Conservation (phyloP, 2,888 invertebrate species). For the Hofmannophila pseudospretella region DNA sequence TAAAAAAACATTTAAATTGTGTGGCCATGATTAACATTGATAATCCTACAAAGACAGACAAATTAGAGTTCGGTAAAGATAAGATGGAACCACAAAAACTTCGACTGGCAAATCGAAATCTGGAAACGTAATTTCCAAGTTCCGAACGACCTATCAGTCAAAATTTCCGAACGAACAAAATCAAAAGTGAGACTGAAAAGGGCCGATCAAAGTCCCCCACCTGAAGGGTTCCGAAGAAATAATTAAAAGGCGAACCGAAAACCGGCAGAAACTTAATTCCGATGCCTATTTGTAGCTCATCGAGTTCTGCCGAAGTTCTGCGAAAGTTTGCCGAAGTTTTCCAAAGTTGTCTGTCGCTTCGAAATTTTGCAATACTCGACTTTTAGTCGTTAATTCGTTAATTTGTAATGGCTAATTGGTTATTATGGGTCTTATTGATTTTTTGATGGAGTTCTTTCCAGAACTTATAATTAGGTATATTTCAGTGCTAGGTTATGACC, state of each 20-base stretch:
- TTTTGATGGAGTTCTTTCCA: too few relatives aligned
- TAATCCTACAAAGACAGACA: too few relatives aligned
- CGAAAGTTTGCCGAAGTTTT: constrained; percentile 42
- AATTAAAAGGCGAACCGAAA: constrained; percentile 74
- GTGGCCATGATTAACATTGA: too few relatives aligned
- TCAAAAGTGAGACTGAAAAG: constrained; percentile 17
- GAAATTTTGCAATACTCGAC: constrained; percentile 58
- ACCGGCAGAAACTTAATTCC: constrained; percentile 67
- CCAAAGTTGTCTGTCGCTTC: constrained; percentile 39
- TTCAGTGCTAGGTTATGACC: too few relatives aligned
- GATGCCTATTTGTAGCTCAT: constrained; percentile 74
- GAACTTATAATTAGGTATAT: too few relatives aligned
- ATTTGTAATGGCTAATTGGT: constrained; percentile 69
- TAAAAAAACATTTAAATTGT: too few relatives aligned
- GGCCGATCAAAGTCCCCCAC: constrained; percentile 46
- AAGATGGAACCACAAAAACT: neutral
- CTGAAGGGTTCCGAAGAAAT: constrained; percentile 57
- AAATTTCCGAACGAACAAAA: constrained; percentile 11
- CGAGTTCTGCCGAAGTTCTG: constrained; percentile 46
- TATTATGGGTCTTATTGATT: constrained; percentile 11
- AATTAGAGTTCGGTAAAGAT: too few relatives aligned
- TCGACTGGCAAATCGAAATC: constrained; percentile 4
- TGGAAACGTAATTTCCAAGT: constrained; percentile 11
- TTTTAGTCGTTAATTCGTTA: constrained; percentile 55
- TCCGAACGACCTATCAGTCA: constrained; percentile 11